Conservation (phyloP, 2,113 vertebrate species). For the Hemiscyllium ocellatum region DNA sequence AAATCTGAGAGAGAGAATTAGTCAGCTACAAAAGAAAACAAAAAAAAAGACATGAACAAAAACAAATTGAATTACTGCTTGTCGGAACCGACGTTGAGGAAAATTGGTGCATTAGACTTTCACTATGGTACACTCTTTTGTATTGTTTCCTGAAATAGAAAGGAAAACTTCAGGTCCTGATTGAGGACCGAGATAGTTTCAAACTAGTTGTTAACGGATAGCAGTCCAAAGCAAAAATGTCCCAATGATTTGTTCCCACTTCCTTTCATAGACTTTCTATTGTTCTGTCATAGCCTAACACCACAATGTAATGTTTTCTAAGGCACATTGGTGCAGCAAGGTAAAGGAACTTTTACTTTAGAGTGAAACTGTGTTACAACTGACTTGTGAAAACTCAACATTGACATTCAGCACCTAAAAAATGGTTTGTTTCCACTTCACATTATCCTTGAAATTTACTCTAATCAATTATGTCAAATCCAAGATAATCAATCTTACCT, state of each 20-base stretch:
- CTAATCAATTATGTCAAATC: not conserved
- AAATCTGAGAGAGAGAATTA: no score
- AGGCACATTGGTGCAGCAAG: not conserved
- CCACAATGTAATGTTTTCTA: not conserved
- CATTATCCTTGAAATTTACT: not conserved
- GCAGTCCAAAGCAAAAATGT: not conserved
- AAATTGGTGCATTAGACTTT: not conserved
- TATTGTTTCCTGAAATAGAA: not conserved
- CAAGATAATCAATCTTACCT: conserved; percentile 61
- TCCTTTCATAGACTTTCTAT: not conserved
- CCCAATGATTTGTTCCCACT: not conserved
- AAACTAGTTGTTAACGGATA: not conserved
- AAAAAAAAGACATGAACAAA: no score
- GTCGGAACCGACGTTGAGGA: not conserved
- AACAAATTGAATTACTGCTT: not conserved
- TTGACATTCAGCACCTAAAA: not conserved
- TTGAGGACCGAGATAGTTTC: not conserved
- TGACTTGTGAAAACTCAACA: not conserved
- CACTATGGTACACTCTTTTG: not conserved
- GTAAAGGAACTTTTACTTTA: not conserved
- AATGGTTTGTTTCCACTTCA: not conserved
- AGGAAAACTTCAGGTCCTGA: not conserved
- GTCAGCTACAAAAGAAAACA: no score
- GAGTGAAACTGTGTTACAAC: not conserved
- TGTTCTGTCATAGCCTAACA: no score